Conservation (phyloP, 2,888 invertebrate genomes). For the Macaria notata region DNA sequence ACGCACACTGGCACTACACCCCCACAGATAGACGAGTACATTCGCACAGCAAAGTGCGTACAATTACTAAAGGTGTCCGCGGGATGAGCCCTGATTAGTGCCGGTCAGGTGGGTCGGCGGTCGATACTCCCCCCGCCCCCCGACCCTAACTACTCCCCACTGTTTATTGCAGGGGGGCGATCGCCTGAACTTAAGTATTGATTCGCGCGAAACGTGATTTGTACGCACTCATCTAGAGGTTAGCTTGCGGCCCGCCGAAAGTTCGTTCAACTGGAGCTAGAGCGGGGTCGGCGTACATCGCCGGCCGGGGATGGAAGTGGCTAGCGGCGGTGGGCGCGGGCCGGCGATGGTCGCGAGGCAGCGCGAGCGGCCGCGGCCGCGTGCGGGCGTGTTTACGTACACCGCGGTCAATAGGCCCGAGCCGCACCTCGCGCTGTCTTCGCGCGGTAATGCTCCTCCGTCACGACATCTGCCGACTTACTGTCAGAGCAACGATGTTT, state of each 20-base stretch:
- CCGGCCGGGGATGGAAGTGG: slow-evolving; percentile 21
- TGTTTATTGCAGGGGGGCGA: slow-evolving; percentile 79
- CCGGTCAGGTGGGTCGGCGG: slow-evolving; percentile 77
- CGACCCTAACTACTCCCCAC: slow-evolving; percentile 67
- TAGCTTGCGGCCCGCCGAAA: slow-evolving; percentile 62
- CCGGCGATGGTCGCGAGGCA: slow-evolving; percentile 21
- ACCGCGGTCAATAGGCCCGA: slow-evolving; percentile 75
- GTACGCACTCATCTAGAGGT: slow-evolving; percentile 81
- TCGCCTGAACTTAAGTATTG: slow-evolving; percentile 82
- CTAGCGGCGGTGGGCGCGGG: not conserved
- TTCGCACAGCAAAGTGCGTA: slow-evolving; percentile 61
- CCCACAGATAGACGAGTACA: slow-evolving; percentile 44
- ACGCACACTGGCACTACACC: slow-evolving; percentile 36
- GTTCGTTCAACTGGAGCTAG: slow-evolving; percentile 47
- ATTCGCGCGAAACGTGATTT: slow-evolving; percentile 83
- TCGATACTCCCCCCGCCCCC: slow-evolving; percentile 59
- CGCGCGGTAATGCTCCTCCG: slow-evolving; percentile 65
- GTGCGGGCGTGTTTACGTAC: slow-evolving; percentile 69
- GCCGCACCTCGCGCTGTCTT: slow-evolving; percentile 76
- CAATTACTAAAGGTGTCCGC: slow-evolving; percentile 79
- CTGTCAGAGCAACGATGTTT: slow-evolving; percentile 61
- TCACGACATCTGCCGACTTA: slow-evolving; percentile 76
- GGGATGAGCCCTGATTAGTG: slow-evolving; percentile 82
- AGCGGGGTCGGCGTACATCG: slow-evolving; percentile 39
- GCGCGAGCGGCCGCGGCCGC: slow-evolving; percentile 28